phyloP scores from a whole-genome alignment of 2,888 invertebrate species.

The Thyatira batis region DNA sequence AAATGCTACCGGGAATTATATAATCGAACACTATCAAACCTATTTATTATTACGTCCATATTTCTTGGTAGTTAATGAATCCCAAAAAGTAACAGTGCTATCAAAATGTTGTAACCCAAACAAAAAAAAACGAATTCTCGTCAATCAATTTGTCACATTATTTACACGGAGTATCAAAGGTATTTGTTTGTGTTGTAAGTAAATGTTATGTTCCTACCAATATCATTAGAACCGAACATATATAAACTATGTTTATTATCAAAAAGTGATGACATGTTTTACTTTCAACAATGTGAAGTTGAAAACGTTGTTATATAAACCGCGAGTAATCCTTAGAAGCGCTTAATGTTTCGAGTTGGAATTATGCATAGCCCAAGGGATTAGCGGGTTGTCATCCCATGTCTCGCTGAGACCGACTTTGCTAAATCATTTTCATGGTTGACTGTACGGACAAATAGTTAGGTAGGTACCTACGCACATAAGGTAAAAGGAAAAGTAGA shows the following conservation, averaged over 20 bases:
- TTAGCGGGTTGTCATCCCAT: constrained; percentile 73
- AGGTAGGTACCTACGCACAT: constrained; percentile 12
- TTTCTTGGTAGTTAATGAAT: too few species aligned
- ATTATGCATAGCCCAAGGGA: constrained; percentile 75
- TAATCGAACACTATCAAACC: background rate
- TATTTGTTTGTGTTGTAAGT: background rate
- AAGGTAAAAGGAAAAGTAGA: constrained; percentile 23
- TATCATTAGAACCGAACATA: too few species aligned
- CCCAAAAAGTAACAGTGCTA: too few species aligned
- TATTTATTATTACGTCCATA: background rate
- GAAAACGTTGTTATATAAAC: constrained; percentile 67
- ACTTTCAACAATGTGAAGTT: constrained; percentile 45
- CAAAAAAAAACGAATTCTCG: background rate
- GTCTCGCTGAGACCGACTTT: constrained; percentile 57
- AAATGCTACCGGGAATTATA: too few species aligned
- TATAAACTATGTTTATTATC: background rate
- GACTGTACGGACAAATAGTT: constrained; percentile 47
- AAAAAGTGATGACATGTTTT: constrained; percentile 11
- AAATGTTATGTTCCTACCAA: too few species aligned
- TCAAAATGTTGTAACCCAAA: background rate
- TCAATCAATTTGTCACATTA: background rate
- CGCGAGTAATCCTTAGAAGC: constrained; percentile 67
- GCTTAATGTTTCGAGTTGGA: constrained; percentile 72
- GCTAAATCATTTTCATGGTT: constrained; percentile 63
- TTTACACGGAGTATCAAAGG: background rate